A percentile compares a stretch with the other conserved stretches of the same genome.
phyloP scores from a whole-genome alignment of 2,113 vertebrate genomes.

The Microtus richardsoni region DNA sequence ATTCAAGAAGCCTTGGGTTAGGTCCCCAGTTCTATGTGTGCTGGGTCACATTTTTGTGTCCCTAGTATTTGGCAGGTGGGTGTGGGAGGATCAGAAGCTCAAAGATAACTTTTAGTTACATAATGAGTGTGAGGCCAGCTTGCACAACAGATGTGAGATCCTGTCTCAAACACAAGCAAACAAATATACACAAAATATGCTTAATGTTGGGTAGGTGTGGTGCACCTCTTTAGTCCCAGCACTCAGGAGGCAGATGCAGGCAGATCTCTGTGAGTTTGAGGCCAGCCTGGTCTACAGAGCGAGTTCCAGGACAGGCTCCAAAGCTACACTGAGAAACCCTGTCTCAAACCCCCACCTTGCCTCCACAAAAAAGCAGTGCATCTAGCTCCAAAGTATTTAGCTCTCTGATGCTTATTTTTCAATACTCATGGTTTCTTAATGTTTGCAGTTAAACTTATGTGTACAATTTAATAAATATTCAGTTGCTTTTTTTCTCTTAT shows the following conservation, averaged over 20 bases:
- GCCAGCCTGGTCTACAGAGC: not conserved
- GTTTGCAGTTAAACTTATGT: not conserved
- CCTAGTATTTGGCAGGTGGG: not conserved
- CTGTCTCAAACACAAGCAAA: not conserved
- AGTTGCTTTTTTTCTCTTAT: not conserved
- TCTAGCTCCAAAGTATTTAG: constrained; percentile 20
- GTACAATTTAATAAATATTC: constrained; percentile 23
- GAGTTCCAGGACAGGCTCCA: not conserved
- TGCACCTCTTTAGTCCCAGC: not conserved
- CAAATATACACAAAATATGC: not conserved
- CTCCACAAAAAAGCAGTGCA: not conserved
- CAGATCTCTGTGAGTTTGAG: not conserved
- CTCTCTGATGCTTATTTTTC: not conserved
- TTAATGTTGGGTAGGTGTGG: not conserved
- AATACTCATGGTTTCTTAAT: constrained; percentile 1
- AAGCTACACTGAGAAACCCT: no score
- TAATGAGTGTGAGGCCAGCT: not conserved
- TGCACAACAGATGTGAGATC: no score
- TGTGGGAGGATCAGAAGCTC: not conserved
- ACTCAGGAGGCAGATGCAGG: not conserved
- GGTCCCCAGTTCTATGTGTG: not conserved
- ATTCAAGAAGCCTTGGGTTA: not conserved
- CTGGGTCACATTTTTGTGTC: not conserved
- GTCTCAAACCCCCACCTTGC: no score
- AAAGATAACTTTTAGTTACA: not conserved